These are phyloP conservation scores for Tenebrio molitor DNA, from an alignment of 1,140 invertebrate species.

Conservation along the genomic window DNA sequence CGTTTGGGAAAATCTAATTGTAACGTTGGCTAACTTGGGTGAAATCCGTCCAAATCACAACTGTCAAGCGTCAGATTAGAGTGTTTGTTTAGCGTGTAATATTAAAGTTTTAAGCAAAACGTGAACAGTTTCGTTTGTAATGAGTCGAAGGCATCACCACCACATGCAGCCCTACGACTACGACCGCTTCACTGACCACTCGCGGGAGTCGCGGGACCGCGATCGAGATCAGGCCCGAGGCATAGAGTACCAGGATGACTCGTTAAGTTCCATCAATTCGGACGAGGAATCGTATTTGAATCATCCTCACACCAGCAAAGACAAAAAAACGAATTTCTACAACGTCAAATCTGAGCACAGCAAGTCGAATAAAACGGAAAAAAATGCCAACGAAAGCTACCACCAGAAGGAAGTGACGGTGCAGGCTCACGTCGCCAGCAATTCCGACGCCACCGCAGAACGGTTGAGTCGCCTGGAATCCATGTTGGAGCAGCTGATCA, in stretches of 20 bases:
- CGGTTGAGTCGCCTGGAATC: constrained; percentile 55
- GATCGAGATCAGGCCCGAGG: constrained; percentile 18
- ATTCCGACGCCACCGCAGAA: constrained; percentile 31
- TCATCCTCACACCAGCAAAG: constrained; percentile 1
- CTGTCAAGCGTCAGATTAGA: too few relatives aligned
- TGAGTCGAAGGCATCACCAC: constrained; percentile 11
- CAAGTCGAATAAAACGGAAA: constrained; percentile 19
- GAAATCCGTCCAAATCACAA: neutral
- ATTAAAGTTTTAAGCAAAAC: too few relatives aligned
- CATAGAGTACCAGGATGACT: constrained; percentile 31
- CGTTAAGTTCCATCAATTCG: constrained; percentile 35
- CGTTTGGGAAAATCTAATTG: neutral
- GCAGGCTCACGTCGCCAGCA: neutral
- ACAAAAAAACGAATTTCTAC: constrained; percentile 1
- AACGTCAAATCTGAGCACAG: neutral
- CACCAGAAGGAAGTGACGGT: neutral
- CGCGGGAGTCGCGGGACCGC: neutral
- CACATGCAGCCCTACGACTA: constrained; percentile 21
- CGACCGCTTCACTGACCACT: constrained; percentile 1
- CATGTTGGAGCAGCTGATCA: constrained; percentile 55
- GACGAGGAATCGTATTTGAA: constrained; percentile 39
- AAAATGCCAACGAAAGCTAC: neutral
- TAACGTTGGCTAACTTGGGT: too few relatives aligned
- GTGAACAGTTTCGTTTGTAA: too few relatives aligned
- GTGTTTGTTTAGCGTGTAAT: too few relatives aligned